A percentile compares a stretch with the other conserved stretches of the same genome.
phyloP scores from a whole-genome alignment of 2,888 invertebrate genomes.

The Chaitophorus viminalis region DNA sequence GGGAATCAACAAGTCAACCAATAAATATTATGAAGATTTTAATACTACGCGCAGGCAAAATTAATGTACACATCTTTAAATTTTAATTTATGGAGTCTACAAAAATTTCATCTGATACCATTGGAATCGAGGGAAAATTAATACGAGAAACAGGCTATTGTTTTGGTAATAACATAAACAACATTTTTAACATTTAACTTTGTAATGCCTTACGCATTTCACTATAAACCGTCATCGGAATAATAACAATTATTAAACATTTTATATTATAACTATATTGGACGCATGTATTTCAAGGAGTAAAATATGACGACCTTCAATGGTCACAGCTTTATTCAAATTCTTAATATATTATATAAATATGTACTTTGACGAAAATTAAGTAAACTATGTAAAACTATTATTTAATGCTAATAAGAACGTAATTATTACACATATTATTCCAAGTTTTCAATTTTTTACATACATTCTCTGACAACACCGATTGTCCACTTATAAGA shows the following conservation, averaged over 20 bases:
- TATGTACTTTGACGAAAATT: too few species aligned
- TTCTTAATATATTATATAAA: background rate
- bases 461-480: constrained; percentile 37
- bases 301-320: constrained; percentile 31
- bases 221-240: too few species aligned
- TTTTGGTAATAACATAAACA: too few species aligned
- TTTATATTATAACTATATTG: too few species aligned
- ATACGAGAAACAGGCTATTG: background rate
- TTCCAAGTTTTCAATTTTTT: background rate
- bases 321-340: constrained; percentile 15
- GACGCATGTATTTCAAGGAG: background rate
- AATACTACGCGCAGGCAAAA: background rate
- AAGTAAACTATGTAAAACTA: too few species aligned
- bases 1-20: constrained; percentile 19
- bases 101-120: background rate
- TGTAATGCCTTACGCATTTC: too few species aligned
- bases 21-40: background rate
- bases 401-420: too few species aligned
- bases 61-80: background rate
- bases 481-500: constrained; percentile 40
- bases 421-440: too few species aligned
- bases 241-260: too few species aligned
- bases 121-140: background rate
- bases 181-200: too few species aligned
- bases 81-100: background rate